These are phyloP conservation scores for Drosophila paulistorum DNA, from an alignment of 1,140 invertebrate genomes.

Conservation along the genomic window DNA sequence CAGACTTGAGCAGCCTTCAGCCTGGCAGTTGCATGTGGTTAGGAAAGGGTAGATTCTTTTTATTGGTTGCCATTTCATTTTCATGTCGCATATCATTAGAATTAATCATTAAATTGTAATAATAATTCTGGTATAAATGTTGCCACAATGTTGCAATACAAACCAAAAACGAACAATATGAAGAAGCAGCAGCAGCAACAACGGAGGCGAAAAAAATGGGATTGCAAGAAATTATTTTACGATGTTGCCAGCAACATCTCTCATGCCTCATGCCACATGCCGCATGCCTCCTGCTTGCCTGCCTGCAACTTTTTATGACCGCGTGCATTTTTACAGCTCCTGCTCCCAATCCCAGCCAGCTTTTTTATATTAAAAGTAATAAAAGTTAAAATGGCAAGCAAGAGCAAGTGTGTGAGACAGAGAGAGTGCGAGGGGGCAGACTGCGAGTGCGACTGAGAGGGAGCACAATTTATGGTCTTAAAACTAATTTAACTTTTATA, in stretches of 20 bases:
- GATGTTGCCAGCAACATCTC: constrained; percentile 71
- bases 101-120: constrained; percentile 83
- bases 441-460: constrained; percentile 24
- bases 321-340: constrained; percentile 77
- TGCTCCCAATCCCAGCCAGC: constrained; percentile 45
- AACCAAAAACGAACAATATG: constrained; percentile 9
- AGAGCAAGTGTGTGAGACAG: constrained; percentile 3
- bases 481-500: constrained; percentile 82
- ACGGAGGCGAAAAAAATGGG: constrained; percentile 42
- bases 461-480: constrained; percentile 76
- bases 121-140: constrained; percentile 79
- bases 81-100: constrained; percentile 82
- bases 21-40: constrained; percentile 18
- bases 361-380: constrained; percentile 81
- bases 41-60: constrained; percentile 37
- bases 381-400: constrained; percentile 74
- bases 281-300: constrained; percentile 23
- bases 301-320: constrained; percentile 75
- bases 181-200: constrained; percentile 22
- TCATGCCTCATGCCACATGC: constrained; percentile 27
- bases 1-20: neutral
- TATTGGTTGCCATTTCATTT: constrained; percentile 65
- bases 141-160: constrained; percentile 70
- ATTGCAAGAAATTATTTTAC: constrained; percentile 70
- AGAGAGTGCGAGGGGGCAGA: neutral